A percentile compares a stretch with the other conserved stretches of the same genome.
phyloP scores from a whole-genome alignment of 2,888 invertebrate genomes.

The Galerucella nymphaeae region DNA sequence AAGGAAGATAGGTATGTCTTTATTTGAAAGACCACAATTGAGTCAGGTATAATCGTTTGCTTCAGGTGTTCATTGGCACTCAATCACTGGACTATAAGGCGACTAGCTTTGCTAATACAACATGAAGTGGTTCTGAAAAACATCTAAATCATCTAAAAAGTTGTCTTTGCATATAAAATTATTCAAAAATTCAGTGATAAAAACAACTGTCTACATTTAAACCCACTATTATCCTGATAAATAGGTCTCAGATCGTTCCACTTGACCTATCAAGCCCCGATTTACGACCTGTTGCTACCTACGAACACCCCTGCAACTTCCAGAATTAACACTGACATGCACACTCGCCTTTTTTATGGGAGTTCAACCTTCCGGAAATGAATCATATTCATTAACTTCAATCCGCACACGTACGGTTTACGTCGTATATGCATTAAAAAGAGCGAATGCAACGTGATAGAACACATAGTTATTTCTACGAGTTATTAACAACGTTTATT shows the following conservation, averaged over 20 bases:
- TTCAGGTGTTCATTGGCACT: too few relatives aligned
- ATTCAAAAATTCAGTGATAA: not conserved
- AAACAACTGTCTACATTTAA: not conserved
- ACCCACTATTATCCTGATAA: not conserved
- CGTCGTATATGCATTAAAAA: too few relatives aligned
- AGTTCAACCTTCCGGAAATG: not conserved
- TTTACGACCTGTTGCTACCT: not conserved
- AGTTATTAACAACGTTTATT: not conserved
- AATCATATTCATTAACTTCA: not conserved
- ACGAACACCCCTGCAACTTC: not conserved
- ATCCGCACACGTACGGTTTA: not conserved
- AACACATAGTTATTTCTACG: too few relatives aligned
- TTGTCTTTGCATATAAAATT: too few relatives aligned
- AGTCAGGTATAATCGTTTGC: too few relatives aligned
- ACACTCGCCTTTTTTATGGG: not conserved
- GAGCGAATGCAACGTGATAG: too few relatives aligned
- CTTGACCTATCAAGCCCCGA: not conserved
- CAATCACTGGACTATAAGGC: too few relatives aligned
- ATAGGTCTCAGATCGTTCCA: not conserved
- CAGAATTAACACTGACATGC: conserved; percentile 1
- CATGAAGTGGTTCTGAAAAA: too few relatives aligned
- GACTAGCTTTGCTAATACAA: too few relatives aligned
- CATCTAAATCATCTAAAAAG: too few relatives aligned
- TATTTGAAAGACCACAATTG: too few relatives aligned
- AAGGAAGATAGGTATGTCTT: too few relatives aligned